Evolutionary conservation across 2,797 vertebrate genomes (phyloP), one percentile per base, ranked within the genome.

Genomic region (Euthynnus affinis): DNA sequence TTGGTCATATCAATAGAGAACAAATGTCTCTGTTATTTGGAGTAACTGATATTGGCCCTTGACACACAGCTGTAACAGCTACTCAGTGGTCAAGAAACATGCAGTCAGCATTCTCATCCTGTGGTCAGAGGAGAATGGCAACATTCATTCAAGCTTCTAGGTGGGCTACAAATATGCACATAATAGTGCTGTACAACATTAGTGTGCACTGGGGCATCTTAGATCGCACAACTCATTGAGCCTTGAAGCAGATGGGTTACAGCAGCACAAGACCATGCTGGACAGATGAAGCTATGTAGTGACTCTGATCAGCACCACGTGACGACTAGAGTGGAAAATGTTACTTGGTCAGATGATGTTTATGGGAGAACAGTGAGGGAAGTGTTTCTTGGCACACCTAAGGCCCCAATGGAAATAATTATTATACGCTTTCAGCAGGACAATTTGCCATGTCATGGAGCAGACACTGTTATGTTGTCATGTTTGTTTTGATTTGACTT

Each of bases 241-340:
- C 58, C 75, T 68, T 63, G 75, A 83, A 81, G 78, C 85, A 85
- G 80, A 78, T 85, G 89, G 81, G 77, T 71, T 20, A n/a, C 69
- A 78, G 77, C 57, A 29, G 59, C 65, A 57, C 52, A 74, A 10
- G 4, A 22, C 71, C 77, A 8, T 49, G 46, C 46, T 49, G 18
- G 46, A 49, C 20, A 20, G 6, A n/a, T 20, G 18, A 49, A 49
- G 17, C 18, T 20, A 8, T 5, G 4, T 20, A 18, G 46, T 49
- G 18, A 49, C 18, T 20, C 12, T 14, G 46, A 49, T 49, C 46
- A 49, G 17, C 46, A 20, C 18, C 46, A 66, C 68, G 77, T 75
- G 81, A 75, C 34, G 71, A 83, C 68, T 61, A 20, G 14, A 62
- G 34, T 34, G 71, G 74, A 60, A 76, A 69, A 62, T 42, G 62